Percentiles rank a stretch among this genome's conserved stretches.
Evolutionary conservation across 2,888 invertebrate genomes (phyloP).

Genomic region (Spatulosminthurus flaviceps): DNA sequence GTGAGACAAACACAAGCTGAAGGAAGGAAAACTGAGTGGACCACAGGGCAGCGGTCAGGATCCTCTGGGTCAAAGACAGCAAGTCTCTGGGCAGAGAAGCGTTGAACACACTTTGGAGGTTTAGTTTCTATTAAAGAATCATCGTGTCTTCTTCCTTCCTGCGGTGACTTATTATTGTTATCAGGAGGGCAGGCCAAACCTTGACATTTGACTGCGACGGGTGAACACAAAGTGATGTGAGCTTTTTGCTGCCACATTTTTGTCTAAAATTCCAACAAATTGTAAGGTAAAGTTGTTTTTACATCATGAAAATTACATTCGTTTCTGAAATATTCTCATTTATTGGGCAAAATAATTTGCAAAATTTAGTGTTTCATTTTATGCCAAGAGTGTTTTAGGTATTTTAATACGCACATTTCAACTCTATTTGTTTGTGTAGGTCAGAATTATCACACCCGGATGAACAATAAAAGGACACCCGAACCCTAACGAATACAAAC

Average conservation of each 20-base stretch:
- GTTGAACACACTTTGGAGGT: slow-evolving; percentile 53
- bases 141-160: slow-evolving; percentile 5
- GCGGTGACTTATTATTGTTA: neutral
- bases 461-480: too few relatives aligned
- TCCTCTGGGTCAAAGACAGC: slow-evolving; percentile 61
- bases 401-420: too few relatives aligned
- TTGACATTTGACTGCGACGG: slow-evolving; percentile 46
- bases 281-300: neutral
- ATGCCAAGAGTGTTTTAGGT: too few relatives aligned
- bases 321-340: too few relatives aligned
- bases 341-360: too few relatives aligned
- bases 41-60: slow-evolving; percentile 60
- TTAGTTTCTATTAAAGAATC: neutral
- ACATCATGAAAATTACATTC: too few relatives aligned
- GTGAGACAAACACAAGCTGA: slow-evolving; percentile 62
- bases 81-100: slow-evolving; percentile 62
- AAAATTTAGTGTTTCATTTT: too few relatives aligned
- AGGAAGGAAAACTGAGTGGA: slow-evolving; percentile 62
- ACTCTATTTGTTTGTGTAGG: too few relatives aligned
- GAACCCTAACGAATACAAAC: too few relatives aligned
- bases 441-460: too few relatives aligned
- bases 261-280: slow-evolving; percentile 52
- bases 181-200: slow-evolving; percentile 43
- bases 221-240: slow-evolving; percentile 61
- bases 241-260: slow-evolving; percentile 62